A percentile compares a stretch with the other conserved stretches of the same genome.
phyloP scores from a whole-genome alignment of 2,113 vertebrate genomes.

The Otocyon megalotis region DNA sequence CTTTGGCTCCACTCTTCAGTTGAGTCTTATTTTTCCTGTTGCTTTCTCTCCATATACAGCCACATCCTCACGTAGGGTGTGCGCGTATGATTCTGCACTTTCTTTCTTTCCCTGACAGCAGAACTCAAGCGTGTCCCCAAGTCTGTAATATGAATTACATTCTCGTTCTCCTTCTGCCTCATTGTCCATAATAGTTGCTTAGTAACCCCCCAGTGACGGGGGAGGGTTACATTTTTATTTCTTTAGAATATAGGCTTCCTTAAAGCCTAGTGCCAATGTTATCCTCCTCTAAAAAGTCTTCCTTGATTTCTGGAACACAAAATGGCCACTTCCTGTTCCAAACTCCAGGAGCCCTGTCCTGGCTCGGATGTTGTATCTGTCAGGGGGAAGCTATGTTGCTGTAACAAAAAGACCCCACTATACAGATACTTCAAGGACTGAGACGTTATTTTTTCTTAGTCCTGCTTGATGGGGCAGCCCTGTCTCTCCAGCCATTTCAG shows the following conservation, averaged over 20 bases:
- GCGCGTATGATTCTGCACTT: fast-evolving
- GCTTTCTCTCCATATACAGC: not conserved
- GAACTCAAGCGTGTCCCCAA: too few species aligned
- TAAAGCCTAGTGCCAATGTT: not conserved
- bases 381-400: not conserved
- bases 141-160: not conserved
- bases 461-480: not conserved
- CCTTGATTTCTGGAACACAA: not conserved
- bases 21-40: not conserved
- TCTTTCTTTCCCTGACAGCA: not conserved
- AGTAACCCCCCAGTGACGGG: too few species aligned
- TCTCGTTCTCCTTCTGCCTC: not conserved
- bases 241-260: not conserved
- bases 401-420: not conserved
- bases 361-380: not conserved
- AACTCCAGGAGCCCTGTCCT: not conserved
- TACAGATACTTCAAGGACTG: not conserved
- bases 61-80: not conserved
- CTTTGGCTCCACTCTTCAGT: not conserved
- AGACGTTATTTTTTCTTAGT: not conserved
- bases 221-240: not conserved
- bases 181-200: not conserved
- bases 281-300: not conserved
- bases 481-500: not conserved
- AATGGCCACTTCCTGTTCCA: not conserved